Percentiles rank a stretch among this genome's conserved stretches.
phyloP scores from a whole-genome alignment of 92 coral and sea anemone genomes.

The Parazoanthus swiftii region DNA sequence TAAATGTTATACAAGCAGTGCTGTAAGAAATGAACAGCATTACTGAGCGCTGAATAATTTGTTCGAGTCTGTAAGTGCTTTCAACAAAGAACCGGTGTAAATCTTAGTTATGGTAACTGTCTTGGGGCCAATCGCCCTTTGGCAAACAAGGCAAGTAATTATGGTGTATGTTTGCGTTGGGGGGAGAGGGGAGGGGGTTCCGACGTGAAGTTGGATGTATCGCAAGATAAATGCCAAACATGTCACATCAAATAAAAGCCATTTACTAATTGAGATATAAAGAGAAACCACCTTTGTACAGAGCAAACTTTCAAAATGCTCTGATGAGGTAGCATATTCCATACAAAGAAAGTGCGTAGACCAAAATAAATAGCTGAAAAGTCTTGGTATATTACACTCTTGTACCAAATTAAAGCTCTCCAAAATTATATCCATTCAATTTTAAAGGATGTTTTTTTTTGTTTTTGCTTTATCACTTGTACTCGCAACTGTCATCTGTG shows the following conservation, averaged over 20 bases:
- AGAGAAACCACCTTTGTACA: background rate
- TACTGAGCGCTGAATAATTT: no score
- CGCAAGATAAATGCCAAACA: background rate
- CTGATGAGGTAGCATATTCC: background rate
- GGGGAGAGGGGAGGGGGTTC: no score
- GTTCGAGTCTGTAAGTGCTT: no score
- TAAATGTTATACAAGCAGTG: no score
- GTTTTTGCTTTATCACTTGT: background rate
- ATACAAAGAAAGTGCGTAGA: background rate
- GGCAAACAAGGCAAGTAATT: no score
- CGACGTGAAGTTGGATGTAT: background rate
- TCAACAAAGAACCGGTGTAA: no score
- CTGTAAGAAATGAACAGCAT: no score
- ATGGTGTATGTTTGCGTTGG: no score
- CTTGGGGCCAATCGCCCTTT: no score
- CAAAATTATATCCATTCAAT: background rate
- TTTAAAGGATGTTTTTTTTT: background rate
- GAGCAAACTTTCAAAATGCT: background rate
- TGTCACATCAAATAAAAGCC: background rate
- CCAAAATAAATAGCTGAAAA: conserved; percentile 30
- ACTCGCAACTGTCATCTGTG: background rate
- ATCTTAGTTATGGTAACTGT: no score
- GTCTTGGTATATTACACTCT: background rate
- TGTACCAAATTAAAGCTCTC: conserved; percentile 1
- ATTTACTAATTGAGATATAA: conserved; percentile 11